A percentile compares a stretch with the other conserved stretches of the same genome.
Conservation (phyloP, 2,797 vertebrate species). For the Staurois parvus region DNA sequence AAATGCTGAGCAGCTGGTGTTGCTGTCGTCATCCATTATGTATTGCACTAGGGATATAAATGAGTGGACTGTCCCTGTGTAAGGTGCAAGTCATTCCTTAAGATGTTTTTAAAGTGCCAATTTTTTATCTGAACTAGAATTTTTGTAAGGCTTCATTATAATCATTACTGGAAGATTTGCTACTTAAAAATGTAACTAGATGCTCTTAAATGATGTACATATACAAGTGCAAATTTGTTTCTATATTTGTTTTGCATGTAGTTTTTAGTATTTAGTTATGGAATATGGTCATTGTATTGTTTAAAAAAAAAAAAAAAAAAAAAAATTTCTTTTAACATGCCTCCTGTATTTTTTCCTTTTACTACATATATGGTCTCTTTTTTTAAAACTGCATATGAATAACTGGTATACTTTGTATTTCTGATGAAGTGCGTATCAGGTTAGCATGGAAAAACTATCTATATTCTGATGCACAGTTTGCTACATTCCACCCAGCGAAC, state of each 20-base stretch:
- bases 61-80: background rate
- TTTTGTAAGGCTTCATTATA: constrained; percentile 4
- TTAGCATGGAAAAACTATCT: too few species aligned
- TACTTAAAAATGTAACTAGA: background rate
- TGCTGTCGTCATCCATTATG: background rate
- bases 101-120: background rate
- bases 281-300: constrained; percentile 22
- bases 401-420: too few species aligned
- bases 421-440: too few species aligned
- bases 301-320: constrained; percentile 32
- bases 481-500: too few species aligned
- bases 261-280: constrained; percentile 17
- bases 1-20: background rate
- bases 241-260: constrained; percentile 46
- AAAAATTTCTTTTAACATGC: constrained; percentile 19
- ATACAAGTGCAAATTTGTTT: constrained; percentile 24
- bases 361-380: too few species aligned
- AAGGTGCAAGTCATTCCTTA: background rate
- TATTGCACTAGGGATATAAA: background rate
- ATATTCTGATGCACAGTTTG: too few species aligned
- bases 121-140: constrained; percentile 7
- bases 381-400: too few species aligned
- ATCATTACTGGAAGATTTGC: constrained; percentile 24
- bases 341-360: background rate
- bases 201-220: constrained; percentile 26